Evolutionary conservation across 2,113 vertebrate species (phyloP).

Genomic region (Addax nasomaculatus): DNA sequence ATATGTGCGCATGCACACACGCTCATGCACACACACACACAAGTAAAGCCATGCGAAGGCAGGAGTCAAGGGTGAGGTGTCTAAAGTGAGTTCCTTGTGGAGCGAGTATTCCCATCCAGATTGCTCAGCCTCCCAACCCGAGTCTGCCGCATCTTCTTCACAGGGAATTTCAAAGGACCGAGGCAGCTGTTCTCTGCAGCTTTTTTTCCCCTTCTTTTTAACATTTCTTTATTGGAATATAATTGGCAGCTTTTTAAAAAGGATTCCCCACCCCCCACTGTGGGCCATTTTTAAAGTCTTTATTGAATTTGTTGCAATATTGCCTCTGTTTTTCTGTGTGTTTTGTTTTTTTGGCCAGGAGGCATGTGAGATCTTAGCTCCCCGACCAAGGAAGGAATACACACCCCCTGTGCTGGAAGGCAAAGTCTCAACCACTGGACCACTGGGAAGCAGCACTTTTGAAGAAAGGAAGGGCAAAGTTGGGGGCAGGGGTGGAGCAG

Average conservation of each 20-base stretch:
- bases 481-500: background rate
- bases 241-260: background rate
- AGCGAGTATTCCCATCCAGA: background rate
- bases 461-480: background rate
- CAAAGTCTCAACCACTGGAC: background rate
- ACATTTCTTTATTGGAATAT: background rate
- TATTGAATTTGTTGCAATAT: background rate
- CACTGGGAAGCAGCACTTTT: background rate
- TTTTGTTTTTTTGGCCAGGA: background rate
- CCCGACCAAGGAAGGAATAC: background rate
- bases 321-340: background rate
- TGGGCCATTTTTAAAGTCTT: background rate
- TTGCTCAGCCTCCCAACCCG: no score
- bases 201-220: background rate
- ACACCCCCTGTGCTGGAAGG: background rate
- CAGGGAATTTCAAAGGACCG: background rate
- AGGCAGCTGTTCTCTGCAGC: background rate
- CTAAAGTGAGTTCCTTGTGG: no score
- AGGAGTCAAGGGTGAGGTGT: no score
- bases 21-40: background rate
- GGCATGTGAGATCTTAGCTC: background rate
- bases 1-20: accelerated
- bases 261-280: background rate
- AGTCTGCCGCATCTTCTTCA: background rate
- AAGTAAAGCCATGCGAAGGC: background rate